A percentile compares a stretch with the other conserved stretches of the same genome.
Conservation (phyloP, 2,888 invertebrate genomes). For the Aelia acuminata region DNA sequence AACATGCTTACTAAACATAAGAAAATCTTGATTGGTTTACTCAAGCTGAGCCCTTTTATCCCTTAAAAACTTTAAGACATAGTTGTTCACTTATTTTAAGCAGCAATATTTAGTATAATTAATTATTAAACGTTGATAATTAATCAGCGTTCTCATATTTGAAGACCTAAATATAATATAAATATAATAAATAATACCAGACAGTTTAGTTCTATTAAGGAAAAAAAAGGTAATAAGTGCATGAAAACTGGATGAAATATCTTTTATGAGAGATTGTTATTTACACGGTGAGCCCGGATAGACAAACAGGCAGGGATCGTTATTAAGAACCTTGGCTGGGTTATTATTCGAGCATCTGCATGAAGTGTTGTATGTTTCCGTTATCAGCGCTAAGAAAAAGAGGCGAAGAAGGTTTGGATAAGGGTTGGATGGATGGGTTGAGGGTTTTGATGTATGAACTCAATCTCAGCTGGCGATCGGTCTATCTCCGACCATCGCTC, state of each 20-base stretch:
- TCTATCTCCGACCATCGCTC: conserved; percentile 41
- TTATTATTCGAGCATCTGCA: not conserved
- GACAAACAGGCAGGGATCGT: not conserved
- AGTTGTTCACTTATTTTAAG: too few relatives aligned
- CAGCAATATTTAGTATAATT: too few relatives aligned
- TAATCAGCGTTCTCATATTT: too few relatives aligned
- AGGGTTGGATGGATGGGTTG: conserved; percentile 44
- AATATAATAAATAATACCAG: too few relatives aligned
- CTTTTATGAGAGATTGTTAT: not conserved
- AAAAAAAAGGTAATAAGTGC: too few relatives aligned
- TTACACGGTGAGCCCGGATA: not conserved
- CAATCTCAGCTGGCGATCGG: conserved; percentile 36
- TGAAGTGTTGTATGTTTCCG: not conserved
- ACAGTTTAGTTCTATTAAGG: too few relatives aligned
- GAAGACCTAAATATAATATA: too few relatives aligned
- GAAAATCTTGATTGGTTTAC: too few relatives aligned
- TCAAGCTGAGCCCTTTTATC: too few relatives aligned
- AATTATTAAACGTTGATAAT: too few relatives aligned
- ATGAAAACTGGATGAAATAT: not conserved
- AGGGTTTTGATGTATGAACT: conserved; percentile 45
- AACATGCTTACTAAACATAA: too few relatives aligned
- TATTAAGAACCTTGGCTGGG: not conserved
- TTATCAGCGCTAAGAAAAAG: conserved; percentile 17
- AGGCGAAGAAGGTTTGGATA: conserved; percentile 13
- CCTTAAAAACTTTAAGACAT: too few relatives aligned